Evolutionary conservation across 2,888 invertebrate species (phyloP).

Genomic region (Nephrotoma appendiculata): DNA sequence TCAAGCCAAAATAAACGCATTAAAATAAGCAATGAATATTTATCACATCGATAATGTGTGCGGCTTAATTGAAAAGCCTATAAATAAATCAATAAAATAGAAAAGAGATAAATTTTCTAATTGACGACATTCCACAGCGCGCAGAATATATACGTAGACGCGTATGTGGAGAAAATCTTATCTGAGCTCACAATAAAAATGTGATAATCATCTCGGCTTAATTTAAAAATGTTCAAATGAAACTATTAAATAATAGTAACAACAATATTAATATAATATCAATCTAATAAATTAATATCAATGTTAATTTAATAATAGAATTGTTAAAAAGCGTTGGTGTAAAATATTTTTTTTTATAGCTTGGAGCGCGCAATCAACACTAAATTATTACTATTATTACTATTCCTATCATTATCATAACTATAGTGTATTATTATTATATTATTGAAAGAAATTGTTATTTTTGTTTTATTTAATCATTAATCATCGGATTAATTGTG

Average conservation of each 20-base stretch:
- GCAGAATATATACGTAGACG: neutral
- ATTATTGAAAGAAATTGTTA: neutral
- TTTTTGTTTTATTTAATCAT: neutral
- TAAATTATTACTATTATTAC: neutral
- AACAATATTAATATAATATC: neutral
- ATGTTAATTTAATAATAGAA: neutral
- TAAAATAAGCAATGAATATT: neutral
- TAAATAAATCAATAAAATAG: neutral
- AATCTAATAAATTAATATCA: neutral
- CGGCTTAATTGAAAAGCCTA: neutral
- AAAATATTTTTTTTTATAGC: neutral
- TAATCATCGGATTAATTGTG: neutral
- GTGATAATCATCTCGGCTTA: neutral
- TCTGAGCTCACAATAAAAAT: neutral
- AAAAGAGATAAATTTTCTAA: neutral
- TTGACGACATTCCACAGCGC: neutral
- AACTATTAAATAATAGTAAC: neutral
- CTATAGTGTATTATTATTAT: neutral
- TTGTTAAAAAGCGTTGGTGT: neutral
- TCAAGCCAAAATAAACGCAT: neutral
- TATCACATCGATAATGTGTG: neutral
- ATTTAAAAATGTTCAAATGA: neutral
- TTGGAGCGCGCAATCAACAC: neutral
- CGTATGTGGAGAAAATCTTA: neutral
- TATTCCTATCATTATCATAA: neutral